Evolutionary conservation across 2,888 invertebrate species (phyloP).

Genomic region (Branchellion lobata): DNA sequence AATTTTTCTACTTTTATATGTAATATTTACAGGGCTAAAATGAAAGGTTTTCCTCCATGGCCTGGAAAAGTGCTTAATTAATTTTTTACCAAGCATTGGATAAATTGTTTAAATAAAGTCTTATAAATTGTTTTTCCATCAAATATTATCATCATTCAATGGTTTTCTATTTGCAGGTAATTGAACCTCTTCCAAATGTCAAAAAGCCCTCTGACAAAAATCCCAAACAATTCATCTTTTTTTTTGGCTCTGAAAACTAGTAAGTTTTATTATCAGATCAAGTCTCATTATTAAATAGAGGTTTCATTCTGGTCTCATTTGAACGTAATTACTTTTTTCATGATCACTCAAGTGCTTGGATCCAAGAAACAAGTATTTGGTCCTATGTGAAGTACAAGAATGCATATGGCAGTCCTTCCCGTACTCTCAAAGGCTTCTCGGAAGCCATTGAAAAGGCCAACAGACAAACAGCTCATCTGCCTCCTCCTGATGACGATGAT

Average conservation of each 20-base stretch:
- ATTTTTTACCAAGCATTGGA: not conserved
- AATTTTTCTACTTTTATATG: no score
- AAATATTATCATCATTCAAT: no score
- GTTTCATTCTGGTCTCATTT: not conserved
- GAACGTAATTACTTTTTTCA: no score
- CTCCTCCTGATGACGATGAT: not conserved
- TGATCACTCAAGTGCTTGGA: conserved; percentile 32
- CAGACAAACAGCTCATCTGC: not conserved
- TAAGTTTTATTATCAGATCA: conserved; percentile 67
- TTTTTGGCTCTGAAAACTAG: conserved; percentile 93
- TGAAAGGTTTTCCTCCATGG: conserved; percentile 96
- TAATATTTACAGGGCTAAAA: conserved; percentile 86
- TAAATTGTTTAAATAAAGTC: conserved; percentile 30
- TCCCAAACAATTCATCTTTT: conserved; percentile 80
- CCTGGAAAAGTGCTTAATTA: conserved; percentile 80
- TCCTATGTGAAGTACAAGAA: conserved; percentile 79
- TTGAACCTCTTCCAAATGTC: conserved; percentile 75
- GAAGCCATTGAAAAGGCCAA: conserved; percentile 37
- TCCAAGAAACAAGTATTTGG: conserved; percentile 57
- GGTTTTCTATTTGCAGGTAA: conserved; percentile 75
- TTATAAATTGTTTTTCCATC: no score
- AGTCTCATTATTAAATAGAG: not conserved
- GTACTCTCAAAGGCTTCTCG: conserved; percentile 56
- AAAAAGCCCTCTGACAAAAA: conserved; percentile 72
- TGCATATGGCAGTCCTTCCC: conserved; percentile 65